These are phyloP conservation scores for Lysandra coridon DNA, from an alignment of 2,888 invertebrate genomes.

Conservation along the genomic window DNA sequence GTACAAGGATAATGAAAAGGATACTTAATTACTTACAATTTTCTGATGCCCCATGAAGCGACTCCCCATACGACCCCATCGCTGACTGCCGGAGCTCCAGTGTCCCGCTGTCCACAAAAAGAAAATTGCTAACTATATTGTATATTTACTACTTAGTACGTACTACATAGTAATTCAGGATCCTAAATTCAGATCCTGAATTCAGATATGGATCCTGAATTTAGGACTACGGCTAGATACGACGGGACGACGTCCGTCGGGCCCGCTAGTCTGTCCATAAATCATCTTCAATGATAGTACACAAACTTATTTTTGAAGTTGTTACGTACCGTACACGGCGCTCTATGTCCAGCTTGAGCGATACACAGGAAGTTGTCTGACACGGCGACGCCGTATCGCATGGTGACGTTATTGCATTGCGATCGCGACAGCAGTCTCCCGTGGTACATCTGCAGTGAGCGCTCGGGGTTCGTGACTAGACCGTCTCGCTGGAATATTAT, in stretches of 20 bases:
- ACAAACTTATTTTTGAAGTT: not conserved
- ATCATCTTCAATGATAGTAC: not conserved
- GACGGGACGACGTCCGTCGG: too few species aligned
- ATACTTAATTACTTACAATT: conserved; percentile 54
- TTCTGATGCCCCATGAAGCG: conserved; percentile 72
- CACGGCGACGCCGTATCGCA: conserved; percentile 60
- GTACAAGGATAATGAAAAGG: not conserved
- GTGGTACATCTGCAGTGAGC: conserved; percentile 61
- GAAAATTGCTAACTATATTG: not conserved
- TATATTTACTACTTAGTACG: not conserved
- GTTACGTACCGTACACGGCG: conserved; percentile 66
- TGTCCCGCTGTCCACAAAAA: conserved; percentile 58
- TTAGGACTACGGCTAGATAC: too few species aligned
- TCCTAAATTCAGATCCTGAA: too few species aligned
- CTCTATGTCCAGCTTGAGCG: conserved; percentile 56
- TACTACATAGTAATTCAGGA: too few species aligned
- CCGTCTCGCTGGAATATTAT: conserved; percentile 60
- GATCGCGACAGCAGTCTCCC: conserved; percentile 51
- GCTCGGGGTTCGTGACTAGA: conserved; percentile 47
- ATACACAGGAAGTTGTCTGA: conserved; percentile 65
- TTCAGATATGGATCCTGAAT: too few species aligned
- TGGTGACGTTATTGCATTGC: conserved; percentile 64
- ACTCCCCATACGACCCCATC: conserved; percentile 71
- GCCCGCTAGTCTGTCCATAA: not conserved
- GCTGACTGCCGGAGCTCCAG: conserved; percentile 72